A percentile compares a stretch with the other conserved stretches of the same genome.
phyloP scores from a whole-genome alignment of 2,797 vertebrate species.

The Heterohyrax brucei region DNA sequence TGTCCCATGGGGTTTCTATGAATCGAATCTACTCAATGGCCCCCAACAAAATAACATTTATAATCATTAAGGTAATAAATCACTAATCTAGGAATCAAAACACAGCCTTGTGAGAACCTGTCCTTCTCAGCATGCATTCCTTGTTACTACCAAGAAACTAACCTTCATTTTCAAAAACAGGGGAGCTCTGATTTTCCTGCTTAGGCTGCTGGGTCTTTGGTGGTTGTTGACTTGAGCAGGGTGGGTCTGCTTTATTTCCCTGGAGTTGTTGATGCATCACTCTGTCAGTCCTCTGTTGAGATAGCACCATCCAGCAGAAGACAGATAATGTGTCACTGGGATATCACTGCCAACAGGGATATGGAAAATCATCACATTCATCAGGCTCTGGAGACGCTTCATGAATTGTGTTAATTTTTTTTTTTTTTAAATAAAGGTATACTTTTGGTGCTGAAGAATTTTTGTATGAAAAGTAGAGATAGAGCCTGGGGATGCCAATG shows the following conservation, averaged over 20 bases:
- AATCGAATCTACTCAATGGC: background rate
- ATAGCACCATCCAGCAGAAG: background rate
- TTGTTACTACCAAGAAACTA: background rate
- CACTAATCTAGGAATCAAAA: background rate
- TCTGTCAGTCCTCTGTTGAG: background rate
- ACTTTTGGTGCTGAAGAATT: background rate
- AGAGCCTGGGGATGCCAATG: background rate
- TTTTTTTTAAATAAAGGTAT: background rate
- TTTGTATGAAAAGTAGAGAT: background rate
- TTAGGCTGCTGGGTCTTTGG: background rate
- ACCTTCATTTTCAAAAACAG: background rate
- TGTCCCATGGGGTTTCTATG: background rate
- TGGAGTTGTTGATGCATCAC: too few species aligned
- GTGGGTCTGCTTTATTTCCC: background rate
- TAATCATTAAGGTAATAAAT: background rate
- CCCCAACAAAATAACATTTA: background rate
- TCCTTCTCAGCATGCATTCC: background rate
- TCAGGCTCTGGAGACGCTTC: background rate
- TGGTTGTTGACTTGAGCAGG: background rate
- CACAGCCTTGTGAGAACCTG: background rate
- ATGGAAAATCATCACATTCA: background rate
- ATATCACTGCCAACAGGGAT: background rate
- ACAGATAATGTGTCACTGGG: background rate
- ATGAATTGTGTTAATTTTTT: constrained; percentile 37
- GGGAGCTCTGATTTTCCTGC: background rate